Conservation (phyloP, 2,797 vertebrate species). For the Necrosyrtes monachus region DNA sequence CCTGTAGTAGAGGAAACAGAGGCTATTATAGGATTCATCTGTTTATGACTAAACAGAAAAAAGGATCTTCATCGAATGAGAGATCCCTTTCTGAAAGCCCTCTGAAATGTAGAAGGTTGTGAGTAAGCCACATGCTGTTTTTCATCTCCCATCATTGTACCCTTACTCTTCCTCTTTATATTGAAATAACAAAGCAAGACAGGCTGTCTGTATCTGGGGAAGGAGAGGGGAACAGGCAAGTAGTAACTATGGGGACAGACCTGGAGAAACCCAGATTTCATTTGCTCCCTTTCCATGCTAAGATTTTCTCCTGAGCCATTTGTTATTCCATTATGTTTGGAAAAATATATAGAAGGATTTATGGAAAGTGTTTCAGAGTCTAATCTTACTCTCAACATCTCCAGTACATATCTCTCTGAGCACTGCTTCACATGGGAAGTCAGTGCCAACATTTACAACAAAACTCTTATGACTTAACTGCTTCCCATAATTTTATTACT, state of each 20-base stretch:
- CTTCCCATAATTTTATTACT: background rate
- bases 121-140: constrained; percentile 26
- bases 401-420: background rate
- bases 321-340: background rate
- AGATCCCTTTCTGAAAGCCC: constrained; percentile 1
- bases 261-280: background rate
- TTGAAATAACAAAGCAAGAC: background rate
- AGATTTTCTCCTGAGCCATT: background rate
- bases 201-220: background rate
- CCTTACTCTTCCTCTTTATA: background rate
- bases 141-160: background rate
- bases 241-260: background rate
- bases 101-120: constrained; percentile 9
- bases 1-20: constrained; percentile 70
- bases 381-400: background rate
- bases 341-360: background rate
- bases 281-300: background rate
- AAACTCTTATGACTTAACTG: background rate
- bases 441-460: background rate
- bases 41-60: constrained; percentile 61
- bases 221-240: background rate
- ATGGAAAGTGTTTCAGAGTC: background rate
- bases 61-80: constrained; percentile 49
- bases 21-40: constrained; percentile 65
- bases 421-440: background rate